Base-by-base conservation (phyloP, 2,888 invertebrate genomes). In the Empis stercorea region DNA sequence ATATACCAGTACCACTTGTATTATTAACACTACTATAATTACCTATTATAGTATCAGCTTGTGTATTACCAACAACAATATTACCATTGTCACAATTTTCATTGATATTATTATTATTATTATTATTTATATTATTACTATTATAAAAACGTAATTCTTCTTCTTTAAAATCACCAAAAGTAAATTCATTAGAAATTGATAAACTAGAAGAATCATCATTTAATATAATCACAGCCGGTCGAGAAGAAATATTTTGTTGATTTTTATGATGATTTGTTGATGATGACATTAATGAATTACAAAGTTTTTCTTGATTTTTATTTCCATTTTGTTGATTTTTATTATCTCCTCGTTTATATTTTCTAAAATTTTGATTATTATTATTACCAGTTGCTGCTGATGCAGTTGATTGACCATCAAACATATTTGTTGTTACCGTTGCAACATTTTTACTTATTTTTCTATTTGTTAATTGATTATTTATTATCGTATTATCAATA, bases 141-240 rank as follows among this genome's bases (percentile, higher is more conserved):
- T 46, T 43, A 36, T 47, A 67, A 27, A 68, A 56, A 48, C 62
- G 63, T 30, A 69, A 50, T 48, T 69, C 68, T 30, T 68, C 68
- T 54, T 68, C 68, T 51, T 69, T 66, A 37, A 68, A 69, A 49
- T 69, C 69, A 7, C 70, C 69, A 52, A 89, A 89, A 34, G 85
- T 86, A 48, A 87, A 76, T 58, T 80, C 81, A 60, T 76, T 76
- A 67, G 81, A 61, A 59, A 44, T 55, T 61, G 30, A 71, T 63
- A 56, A 52, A 47, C 52, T 49, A 44, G 57, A 53, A 27, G 59
- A 59, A 57, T 66, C 63, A 59, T 81, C 79, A 64, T 82, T 77
- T 54, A 84, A 70, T 61, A 87, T 80, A 51, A 84, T 78, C 51
- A 87, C 87, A 45, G 86, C 79, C 47, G 86, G 85, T 50, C 81